Evolutionary conservation across 2,797 vertebrate genomes (phyloP).

Genomic region (Decapterus maruadsi): DNA sequence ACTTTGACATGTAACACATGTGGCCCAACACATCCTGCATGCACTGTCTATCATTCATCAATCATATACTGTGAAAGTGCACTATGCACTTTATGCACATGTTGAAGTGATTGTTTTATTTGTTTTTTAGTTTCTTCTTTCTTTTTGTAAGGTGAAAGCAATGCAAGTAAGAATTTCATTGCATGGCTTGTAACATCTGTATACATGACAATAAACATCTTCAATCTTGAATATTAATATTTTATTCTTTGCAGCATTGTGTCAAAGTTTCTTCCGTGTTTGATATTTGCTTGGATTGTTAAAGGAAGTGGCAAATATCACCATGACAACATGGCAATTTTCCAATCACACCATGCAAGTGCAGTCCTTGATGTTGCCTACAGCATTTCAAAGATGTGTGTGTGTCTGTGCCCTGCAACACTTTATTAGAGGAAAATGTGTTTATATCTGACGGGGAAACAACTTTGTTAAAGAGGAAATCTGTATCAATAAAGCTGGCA

Average conservation of each 20-base stretch:
- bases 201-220: too few relatives aligned
- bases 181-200: too few relatives aligned
- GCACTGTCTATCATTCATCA: constrained; percentile 4
- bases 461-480: constrained; percentile 10
- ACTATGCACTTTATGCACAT: too few relatives aligned
- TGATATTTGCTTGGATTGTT: constrained; percentile 20
- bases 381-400: constrained; percentile 19
- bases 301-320: constrained; percentile 37
- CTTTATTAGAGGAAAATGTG: constrained; percentile 14
- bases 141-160: too few relatives aligned
- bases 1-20: background rate
- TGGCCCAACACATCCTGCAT: background rate
- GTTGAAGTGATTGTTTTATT: too few relatives aligned
- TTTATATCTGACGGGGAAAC: background rate
- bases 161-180: too few relatives aligned
- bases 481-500: background rate
- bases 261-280: background rate
- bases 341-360: constrained; percentile 23
- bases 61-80: background rate
- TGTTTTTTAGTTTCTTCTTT: too few relatives aligned
- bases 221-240: background rate
- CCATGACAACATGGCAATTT: constrained; percentile 44
- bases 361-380: constrained; percentile 27
- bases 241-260: constrained; percentile 15
- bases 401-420: background rate